A percentile compares a stretch with the other conserved stretches of the same genome.
Evolutionary conservation across 2,113 vertebrate genomes (phyloP).

Genomic region (Amblyopsis rosae): DNA sequence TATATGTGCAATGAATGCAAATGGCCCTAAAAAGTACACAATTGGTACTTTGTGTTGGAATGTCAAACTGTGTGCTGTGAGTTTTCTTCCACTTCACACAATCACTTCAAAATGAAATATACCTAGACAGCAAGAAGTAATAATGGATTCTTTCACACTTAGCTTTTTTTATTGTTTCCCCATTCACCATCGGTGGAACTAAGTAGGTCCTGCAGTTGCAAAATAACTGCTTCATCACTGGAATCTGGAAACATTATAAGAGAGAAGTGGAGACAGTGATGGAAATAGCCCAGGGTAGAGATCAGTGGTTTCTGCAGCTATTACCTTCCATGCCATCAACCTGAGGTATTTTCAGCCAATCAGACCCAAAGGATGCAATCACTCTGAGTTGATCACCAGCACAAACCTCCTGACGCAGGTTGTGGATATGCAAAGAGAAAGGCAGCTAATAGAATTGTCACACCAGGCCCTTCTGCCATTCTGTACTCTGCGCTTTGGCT

Average conservation of each 20-base stretch:
- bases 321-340: slow-evolving; percentile 36
- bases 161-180: too few species aligned
- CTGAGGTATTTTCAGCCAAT: slow-evolving; percentile 44
- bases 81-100: too few species aligned
- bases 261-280: slow-evolving; percentile 3
- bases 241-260: slow-evolving; percentile 15
- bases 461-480: slow-evolving; percentile 37
- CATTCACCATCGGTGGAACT: too few species aligned
- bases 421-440: slow-evolving; percentile 53
- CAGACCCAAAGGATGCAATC: slow-evolving; percentile 50
- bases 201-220: slow-evolving; percentile 18
- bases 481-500: slow-evolving; percentile 53
- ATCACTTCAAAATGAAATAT: too few species aligned
- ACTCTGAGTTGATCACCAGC: slow-evolving; percentile 58
- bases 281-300: slow-evolving; percentile 19
- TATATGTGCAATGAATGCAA: too few species aligned
- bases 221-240: slow-evolving; percentile 36
- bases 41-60: too few species aligned
- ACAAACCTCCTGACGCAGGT: slow-evolving; percentile 51
- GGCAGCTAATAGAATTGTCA: slow-evolving; percentile 75
- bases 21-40: too few species aligned
- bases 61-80: too few species aligned
- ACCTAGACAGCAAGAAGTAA: too few species aligned
- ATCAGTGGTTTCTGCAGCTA: too few species aligned
- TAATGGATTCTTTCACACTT: too few species aligned